These are phyloP conservation scores for Drosophila robusta DNA, from an alignment of 2,888 invertebrate species.

Conservation along the genomic window DNA sequence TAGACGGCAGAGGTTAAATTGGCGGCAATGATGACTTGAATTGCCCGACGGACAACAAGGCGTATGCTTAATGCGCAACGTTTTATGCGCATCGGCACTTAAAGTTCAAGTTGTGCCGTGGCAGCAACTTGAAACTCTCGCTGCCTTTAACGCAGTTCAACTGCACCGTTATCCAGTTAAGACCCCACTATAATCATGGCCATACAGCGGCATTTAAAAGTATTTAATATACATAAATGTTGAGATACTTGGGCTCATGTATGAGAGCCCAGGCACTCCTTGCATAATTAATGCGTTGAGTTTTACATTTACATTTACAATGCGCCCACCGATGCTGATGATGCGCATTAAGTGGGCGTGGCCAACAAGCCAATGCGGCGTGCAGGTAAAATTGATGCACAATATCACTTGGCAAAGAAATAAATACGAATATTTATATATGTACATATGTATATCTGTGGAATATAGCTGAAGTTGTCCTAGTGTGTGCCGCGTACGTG, in stretches of 20 bases:
- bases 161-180: constrained; percentile 65
- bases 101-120: constrained; percentile 35
- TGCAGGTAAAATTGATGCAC: constrained; percentile 15
- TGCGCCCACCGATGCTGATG: constrained; percentile 46
- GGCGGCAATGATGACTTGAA: constrained; percentile 21
- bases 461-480: constrained; percentile 25
- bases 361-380: constrained; percentile 4
- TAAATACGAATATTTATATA: not conserved
- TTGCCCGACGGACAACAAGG: constrained; percentile 22
- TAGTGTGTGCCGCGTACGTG: constrained; percentile 15
- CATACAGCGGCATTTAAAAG: constrained; percentile 48
- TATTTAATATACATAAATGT: constrained; percentile 65
- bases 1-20: constrained; percentile 32
- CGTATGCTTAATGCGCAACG: constrained; percentile 56
- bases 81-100: constrained; percentile 11
- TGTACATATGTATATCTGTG: not conserved
- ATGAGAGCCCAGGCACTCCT: constrained; percentile 24
- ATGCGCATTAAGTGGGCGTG: constrained; percentile 62
- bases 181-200: constrained; percentile 39
- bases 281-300: constrained; percentile 74
- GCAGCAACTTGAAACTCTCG: constrained; percentile 18
- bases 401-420: constrained; percentile 29
- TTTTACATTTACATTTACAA: constrained; percentile 73
- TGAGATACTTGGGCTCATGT: constrained; percentile 31
- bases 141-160: constrained; percentile 36